A percentile compares a stretch with the other conserved stretches of the same genome.
phyloP scores from a whole-genome alignment of 2,888 invertebrate genomes.

The Acanthosepion esculentum region DNA sequence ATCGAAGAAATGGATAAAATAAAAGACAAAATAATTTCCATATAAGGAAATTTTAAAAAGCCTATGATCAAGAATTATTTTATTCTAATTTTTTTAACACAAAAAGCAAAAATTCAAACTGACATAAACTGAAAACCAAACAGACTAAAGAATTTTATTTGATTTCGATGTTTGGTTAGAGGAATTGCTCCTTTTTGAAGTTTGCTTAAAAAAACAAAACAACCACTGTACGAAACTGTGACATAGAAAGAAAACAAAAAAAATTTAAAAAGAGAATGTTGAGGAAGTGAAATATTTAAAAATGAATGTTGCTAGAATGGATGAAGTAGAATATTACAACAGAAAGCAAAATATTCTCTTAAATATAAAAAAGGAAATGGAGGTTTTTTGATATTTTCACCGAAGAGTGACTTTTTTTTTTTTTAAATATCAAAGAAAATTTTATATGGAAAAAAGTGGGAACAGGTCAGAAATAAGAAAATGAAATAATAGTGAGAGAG shows the following conservation, averaged over 20 bases:
- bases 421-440: too few relatives aligned
- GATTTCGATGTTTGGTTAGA: neutral
- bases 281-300: neutral
- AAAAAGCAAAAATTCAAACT: neutral
- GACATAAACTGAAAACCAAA: neutral
- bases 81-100: neutral
- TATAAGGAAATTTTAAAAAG: neutral
- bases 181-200: neutral
- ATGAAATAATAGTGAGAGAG: neutral
- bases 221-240: neutral
- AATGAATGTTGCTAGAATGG: neutral
- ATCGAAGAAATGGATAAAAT: neutral
- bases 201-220: neutral
- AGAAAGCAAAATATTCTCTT: too few relatives aligned
- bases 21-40: neutral
- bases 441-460: too few relatives aligned
- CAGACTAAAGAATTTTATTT: neutral
- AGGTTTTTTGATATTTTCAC: too few relatives aligned
- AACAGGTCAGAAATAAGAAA: too few relatives aligned
- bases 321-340: too few relatives aligned
- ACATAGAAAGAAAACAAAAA: neutral
- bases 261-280: neutral
- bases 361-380: too few relatives aligned
- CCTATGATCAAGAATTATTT: neutral
- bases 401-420: too few relatives aligned